Evolutionary conservation across 1,140 invertebrate species (phyloP).

Genomic region (Caerostris extrusa): DNA sequence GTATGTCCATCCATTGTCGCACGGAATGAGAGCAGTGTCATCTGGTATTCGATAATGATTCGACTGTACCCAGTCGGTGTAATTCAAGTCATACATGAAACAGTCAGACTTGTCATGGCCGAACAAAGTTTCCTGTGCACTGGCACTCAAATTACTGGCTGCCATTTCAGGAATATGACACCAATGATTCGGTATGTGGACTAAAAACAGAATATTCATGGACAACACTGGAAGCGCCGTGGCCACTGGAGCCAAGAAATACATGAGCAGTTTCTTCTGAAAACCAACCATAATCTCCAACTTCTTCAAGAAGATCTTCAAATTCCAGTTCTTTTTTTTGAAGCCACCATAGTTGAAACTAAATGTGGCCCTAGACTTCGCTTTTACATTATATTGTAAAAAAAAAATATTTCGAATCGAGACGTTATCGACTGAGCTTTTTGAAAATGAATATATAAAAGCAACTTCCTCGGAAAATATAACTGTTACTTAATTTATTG

Average conservation of each 20-base stretch:
- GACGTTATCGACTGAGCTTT: neutral
- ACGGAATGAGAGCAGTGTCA: neutral
- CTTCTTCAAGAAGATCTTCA: conserved; percentile 83
- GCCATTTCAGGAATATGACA: conserved; percentile 82
- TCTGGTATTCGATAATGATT: neutral
- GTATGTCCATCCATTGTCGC: conserved; percentile 57
- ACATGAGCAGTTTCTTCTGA: conserved; percentile 81
- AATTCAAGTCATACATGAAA: conserved; percentile 79
- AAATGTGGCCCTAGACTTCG: no score
- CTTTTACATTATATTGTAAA: no score
- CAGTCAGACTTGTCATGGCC: conserved; percentile 67
- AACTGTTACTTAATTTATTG: neutral
- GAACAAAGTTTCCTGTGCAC: conserved; percentile 78
- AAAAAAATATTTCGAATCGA: no score
- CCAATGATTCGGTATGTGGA: conserved; percentile 84
- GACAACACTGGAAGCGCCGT: neutral
- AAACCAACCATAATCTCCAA: conserved; percentile 85
- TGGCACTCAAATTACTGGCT: conserved; percentile 81
- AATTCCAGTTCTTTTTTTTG: conserved; percentile 82
- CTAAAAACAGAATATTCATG: conserved; percentile 82
- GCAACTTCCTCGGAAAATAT: neutral
- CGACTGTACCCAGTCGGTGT: conserved; percentile 37
- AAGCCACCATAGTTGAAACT: neutral
- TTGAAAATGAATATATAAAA: neutral
- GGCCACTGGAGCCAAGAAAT: conserved; percentile 71